phyloP scores from a whole-genome alignment of 37 sponge, comb jelly and placozoan genomes.

The Eunapius fragilis region DNA sequence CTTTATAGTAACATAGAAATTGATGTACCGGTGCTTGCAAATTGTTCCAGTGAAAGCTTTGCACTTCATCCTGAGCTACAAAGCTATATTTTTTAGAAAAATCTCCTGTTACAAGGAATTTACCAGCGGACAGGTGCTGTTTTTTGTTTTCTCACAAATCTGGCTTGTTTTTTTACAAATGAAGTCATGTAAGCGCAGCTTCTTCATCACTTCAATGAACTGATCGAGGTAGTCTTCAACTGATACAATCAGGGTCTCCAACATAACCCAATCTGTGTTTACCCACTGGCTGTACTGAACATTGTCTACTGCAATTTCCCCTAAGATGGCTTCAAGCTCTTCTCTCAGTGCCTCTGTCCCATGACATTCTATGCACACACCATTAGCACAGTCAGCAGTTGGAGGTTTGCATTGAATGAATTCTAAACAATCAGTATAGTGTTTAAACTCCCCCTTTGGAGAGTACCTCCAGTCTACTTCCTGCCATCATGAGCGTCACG shows the following conservation, averaged over 20 bases:
- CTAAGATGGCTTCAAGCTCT: conserved; percentile 2
- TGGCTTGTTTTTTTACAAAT: conserved; percentile 26
- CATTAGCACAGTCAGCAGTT: conserved; percentile 7
- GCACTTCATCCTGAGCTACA: conserved; percentile 42
- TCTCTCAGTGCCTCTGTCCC: conserved; percentile 15
- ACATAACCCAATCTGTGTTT: conserved; percentile 19
- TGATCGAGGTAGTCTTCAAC: conserved; percentile 33
- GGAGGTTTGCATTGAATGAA: conserved; percentile 12
- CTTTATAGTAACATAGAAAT: conserved; percentile 22
- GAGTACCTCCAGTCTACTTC: neutral
- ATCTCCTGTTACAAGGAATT: conserved; percentile 30
- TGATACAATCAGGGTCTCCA: conserved; percentile 2
- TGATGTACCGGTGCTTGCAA: conserved; percentile 36
- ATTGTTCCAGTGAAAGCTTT: conserved; percentile 58
- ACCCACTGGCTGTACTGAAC: conserved; percentile 16
- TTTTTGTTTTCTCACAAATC: conserved; percentile 7
- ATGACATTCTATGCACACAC: conserved; percentile 8
- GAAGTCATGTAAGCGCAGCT: conserved; percentile 18
- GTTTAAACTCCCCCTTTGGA: neutral
- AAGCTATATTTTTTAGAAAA: conserved; percentile 54
- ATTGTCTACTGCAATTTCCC: conserved; percentile 5
- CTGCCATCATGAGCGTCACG: conserved; percentile 42
- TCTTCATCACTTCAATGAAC: conserved; percentile 25
- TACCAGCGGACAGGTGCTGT: neutral
- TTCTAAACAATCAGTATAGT: conserved; percentile 10